Evolutionary conservation across 1,140 invertebrate genomes (phyloP), one percentile per base, ranked within the genome.

Genomic region (Drosophila saltans): DNA sequence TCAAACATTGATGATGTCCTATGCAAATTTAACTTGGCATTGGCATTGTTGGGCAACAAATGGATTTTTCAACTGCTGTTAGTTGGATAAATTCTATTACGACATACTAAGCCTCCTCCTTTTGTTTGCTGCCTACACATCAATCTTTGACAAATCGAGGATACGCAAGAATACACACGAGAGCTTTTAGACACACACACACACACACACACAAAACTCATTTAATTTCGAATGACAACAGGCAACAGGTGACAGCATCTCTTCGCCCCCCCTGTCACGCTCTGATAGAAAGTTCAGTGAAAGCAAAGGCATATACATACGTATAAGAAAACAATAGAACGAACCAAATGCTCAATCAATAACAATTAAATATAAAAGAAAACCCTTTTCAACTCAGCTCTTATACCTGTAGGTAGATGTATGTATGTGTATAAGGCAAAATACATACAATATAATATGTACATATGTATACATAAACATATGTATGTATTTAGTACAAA

Each of bases 261-360:
- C 55, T 43, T 16, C 16, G 10, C 10, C 2, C 30, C 24, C 33
- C 6, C 33, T 36, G 33, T 36, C 33, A 0, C 33, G 33, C 33
- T 36, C 33, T 36, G n/a, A 88, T 86, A 81, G 83, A 86, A 86
- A 86, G 83, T 88, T 77, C 83, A 88, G 83, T 86, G 83, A 86
- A 88, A 88, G 83, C 83, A 62, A 77, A 55, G 36, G 69, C 66
- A 48, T 16, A 48, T 21, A 48, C 2, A 9, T 21, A 48, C 45
- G 24, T 21, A 24, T 21, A 48, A 4, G 33, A 36, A 36, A 36
- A 36, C 33, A 36, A 36, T 36, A n/a, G n/a, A 45, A 16, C 5
- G 5, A 48, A 52, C 52, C 56, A 81, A 79, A 64, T 77, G 66
- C 77, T 85, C 74, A 72, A 81, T 75, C 74, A 75, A 80, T 57